Conservation (phyloP, 2,113 vertebrate species). For the Scomber japonicus region DNA sequence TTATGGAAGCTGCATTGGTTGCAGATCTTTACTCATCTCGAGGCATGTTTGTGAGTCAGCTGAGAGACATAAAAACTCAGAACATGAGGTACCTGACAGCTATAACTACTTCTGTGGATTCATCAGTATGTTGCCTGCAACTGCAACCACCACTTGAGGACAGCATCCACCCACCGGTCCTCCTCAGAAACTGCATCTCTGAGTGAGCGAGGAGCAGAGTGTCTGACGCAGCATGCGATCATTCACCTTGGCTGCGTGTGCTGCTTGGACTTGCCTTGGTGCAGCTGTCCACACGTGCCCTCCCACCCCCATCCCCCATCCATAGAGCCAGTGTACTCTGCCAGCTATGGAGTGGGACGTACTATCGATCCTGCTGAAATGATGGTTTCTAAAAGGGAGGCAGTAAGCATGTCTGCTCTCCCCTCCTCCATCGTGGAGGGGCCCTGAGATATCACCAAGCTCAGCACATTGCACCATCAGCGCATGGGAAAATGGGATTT, state of each 20-base stretch:
- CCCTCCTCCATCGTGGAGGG: slow-evolving; percentile 72
- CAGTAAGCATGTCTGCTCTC: slow-evolving; percentile 81
- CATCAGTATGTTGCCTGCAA: slow-evolving; percentile 53
- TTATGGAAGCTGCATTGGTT: slow-evolving; percentile 33
- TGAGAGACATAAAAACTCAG: slow-evolving; percentile 11
- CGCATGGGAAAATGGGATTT: slow-evolving; percentile 84
- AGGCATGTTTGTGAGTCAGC: slow-evolving; percentile 36
- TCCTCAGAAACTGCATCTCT: slow-evolving; percentile 70
- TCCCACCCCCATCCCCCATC: slow-evolving; percentile 13
- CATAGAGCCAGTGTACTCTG: slow-evolving; percentile 67
- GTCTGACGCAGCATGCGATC: slow-evolving; percentile 83
- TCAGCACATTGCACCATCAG: slow-evolving; percentile 85
- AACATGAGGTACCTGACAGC: slow-evolving; percentile 44
- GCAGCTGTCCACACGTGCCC: slow-evolving; percentile 73
- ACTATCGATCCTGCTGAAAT: slow-evolving; percentile 85
- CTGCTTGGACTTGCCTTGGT: slow-evolving; percentile 71
- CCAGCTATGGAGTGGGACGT: slow-evolving; percentile 77
- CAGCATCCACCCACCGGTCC: slow-evolving; percentile 70
- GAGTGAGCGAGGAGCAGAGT: slow-evolving; percentile 56
- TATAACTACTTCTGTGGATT: slow-evolving; percentile 50
- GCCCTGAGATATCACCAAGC: slow-evolving; percentile 81
- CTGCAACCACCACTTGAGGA: slow-evolving; percentile 57
- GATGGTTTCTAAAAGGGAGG: slow-evolving; percentile 83
- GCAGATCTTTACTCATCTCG: slow-evolving; percentile 47
- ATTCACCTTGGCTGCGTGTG: slow-evolving; percentile 80